These are phyloP conservation scores for Drosophila eohydei DNA, from an alignment of 2,888 invertebrate species.

Conservation along the genomic window DNA sequence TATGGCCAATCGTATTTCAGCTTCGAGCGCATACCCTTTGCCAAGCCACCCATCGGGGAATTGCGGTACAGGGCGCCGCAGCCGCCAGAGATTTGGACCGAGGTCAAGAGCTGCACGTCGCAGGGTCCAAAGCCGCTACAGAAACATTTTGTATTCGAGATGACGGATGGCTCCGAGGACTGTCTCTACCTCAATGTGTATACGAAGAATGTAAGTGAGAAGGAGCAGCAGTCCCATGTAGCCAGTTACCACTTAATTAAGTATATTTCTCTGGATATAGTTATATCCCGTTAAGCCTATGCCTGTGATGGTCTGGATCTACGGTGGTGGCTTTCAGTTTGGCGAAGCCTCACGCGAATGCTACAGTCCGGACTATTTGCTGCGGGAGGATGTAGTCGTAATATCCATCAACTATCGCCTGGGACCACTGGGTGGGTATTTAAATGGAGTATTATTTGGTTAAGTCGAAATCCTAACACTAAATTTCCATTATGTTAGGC, in stretches of 20 bases:
- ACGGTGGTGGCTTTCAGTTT: slow-evolving; percentile 86
- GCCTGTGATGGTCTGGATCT: slow-evolving; percentile 86
- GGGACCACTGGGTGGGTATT: slow-evolving; percentile 84
- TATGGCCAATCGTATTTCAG: slow-evolving; percentile 83
- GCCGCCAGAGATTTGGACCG: slow-evolving; percentile 85
- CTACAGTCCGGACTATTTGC: slow-evolving; percentile 85
- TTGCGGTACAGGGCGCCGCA: slow-evolving; percentile 85
- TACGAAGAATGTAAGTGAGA: slow-evolving; percentile 82
- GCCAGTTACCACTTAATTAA: background rate
- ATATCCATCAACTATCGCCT: slow-evolving; percentile 86
- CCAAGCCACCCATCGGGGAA: slow-evolving; percentile 83
- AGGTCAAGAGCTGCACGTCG: slow-evolving; percentile 84
- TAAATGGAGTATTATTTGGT: rapidly evolving
- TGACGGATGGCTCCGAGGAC: slow-evolving; percentile 86
- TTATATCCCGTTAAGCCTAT: slow-evolving; percentile 79
- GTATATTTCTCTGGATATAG: slow-evolving; percentile 54
- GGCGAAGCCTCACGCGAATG: slow-evolving; percentile 85
- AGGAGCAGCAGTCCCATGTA: too few relatives aligned
- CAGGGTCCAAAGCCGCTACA: slow-evolving; percentile 84
- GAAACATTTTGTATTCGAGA: slow-evolving; percentile 83
- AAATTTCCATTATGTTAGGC: slow-evolving; percentile 72
- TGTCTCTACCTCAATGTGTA: slow-evolving; percentile 86
- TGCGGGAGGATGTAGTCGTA: slow-evolving; percentile 85
- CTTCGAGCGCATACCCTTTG: slow-evolving; percentile 84
- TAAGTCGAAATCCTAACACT: background rate